Conservation (phyloP, 2,888 invertebrate species). For the Drosophila phalerata region DNA sequence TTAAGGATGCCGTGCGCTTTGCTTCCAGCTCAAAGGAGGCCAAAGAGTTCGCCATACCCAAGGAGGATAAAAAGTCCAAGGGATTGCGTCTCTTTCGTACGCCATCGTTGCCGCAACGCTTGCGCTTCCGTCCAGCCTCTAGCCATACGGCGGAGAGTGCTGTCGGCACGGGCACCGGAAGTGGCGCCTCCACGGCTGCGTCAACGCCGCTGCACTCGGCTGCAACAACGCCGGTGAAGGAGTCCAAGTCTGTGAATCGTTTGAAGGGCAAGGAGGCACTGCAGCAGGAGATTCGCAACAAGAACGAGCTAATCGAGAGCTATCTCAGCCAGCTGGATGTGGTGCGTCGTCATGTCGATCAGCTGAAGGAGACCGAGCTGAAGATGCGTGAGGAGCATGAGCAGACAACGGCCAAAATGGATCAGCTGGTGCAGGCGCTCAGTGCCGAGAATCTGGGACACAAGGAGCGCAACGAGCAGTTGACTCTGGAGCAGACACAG, state of each 20-base stretch:
- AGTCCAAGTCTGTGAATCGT: slow-evolving; percentile 84
- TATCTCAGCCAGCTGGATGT: slow-evolving; percentile 86
- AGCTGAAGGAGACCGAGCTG: slow-evolving; percentile 83
- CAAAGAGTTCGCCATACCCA: slow-evolving; percentile 84
- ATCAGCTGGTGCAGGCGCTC: slow-evolving; percentile 77
- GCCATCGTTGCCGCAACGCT: slow-evolving; percentile 84
- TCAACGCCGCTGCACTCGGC: slow-evolving; percentile 82
- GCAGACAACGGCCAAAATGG: slow-evolving; percentile 73
- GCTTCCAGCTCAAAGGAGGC: slow-evolving; percentile 82
- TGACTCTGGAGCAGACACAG: slow-evolving; percentile 65
- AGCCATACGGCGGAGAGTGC: slow-evolving; percentile 44
- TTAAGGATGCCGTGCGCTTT: slow-evolving; percentile 84
- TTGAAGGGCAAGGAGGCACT: slow-evolving; percentile 86
- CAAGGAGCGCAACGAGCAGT: slow-evolving; percentile 76
- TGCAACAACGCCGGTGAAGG: slow-evolving; percentile 83
- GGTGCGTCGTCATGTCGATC: slow-evolving; percentile 85
- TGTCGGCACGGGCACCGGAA: slow-evolving; percentile 22
- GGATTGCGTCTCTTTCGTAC: slow-evolving; percentile 83
- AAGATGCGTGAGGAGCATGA: slow-evolving; percentile 80
- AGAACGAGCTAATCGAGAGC: slow-evolving; percentile 86
- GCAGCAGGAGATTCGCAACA: slow-evolving; percentile 86
- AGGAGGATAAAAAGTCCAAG: slow-evolving; percentile 84
- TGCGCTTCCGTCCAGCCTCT: slow-evolving; percentile 80
- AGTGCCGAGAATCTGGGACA: slow-evolving; percentile 73
- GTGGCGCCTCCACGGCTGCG: slow-evolving; percentile 72